phyloP scores from a whole-genome alignment of 2,113 vertebrate genomes.

The Neogobius melanostomus region DNA sequence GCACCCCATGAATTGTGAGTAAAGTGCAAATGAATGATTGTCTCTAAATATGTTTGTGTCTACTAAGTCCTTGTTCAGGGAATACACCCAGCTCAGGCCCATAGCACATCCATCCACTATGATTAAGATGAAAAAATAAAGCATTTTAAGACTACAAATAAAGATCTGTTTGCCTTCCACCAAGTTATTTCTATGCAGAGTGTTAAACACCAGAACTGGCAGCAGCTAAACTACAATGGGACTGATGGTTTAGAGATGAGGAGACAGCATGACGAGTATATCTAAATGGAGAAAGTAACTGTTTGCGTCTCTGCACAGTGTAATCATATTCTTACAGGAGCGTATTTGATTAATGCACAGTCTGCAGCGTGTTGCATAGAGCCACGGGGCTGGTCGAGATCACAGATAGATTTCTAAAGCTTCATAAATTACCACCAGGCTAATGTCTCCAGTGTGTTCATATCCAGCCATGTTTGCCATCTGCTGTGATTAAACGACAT shows the following conservation, averaged over 20 bases:
- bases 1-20: too few species aligned
- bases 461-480: conserved; percentile 14
- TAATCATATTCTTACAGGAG: conserved; percentile 18
- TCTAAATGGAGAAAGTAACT: conserved; percentile 14
- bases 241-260: conserved; percentile 4
- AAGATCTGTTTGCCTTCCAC: neutral
- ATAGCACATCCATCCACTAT: too few species aligned
- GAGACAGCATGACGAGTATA: conserved; percentile 2
- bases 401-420: conserved; percentile 44
- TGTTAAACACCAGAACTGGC: neutral
- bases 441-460: conserved; percentile 29
- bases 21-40: too few species aligned
- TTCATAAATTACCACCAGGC: conserved; percentile 36
- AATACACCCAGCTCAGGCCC: too few species aligned
- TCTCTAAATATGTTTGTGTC: too few species aligned
- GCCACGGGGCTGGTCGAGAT: conserved; percentile 36
- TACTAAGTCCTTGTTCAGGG: too few species aligned
- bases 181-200: neutral
- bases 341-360: conserved; percentile 51
- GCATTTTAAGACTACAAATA: too few species aligned
- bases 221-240: neutral
- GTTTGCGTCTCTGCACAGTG: conserved; percentile 12
- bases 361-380: conserved; percentile 39
- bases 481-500: conserved; percentile 31
- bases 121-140: too few species aligned